Base-by-base conservation (phyloP, 2,113 vertebrate species). In the Lagopus leucura region DNA sequence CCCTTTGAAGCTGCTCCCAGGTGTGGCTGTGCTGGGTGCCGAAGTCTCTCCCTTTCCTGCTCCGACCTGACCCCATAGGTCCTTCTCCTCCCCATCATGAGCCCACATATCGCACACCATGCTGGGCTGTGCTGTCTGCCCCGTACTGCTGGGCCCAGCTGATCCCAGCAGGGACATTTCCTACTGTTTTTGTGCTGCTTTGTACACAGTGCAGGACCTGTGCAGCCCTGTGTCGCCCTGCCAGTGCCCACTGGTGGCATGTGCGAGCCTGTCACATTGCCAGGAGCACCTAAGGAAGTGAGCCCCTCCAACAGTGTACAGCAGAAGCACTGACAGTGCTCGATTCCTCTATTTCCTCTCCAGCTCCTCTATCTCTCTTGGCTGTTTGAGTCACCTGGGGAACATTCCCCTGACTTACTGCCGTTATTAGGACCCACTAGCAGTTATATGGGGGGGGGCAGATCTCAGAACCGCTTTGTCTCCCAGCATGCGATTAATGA, bases 21-120 rank as follows among this genome's bases (percentile, higher is more conserved):
- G 70, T 0, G 0, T 1, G 6, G 25, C 28, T 6, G 18, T 21
- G 60, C 60, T 7, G 4, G 34, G 17, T 36, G 12, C 34, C 1
- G 2, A 2, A 0, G 7, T 34, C 30, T 74, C 47, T 58, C 67
- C 34, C 34, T 70, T 86, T 36, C 48, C 24, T 54, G 14, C 32
- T 18, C n/a, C n/a, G 8, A 32, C 2, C 2, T 2, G 1, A 0
- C 8, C 11, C 81, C 2, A 1, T 13, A 50, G 7, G 21, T 28
- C 52, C 7, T 1, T 1, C 58, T 48, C 27, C 13, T 64, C 76
- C 48, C 55, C 55, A 32, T 57, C 30, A 16, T 43, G 42, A 43
- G 42, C 42, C 42, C 42, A 6, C 42, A 43, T 15, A 43, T 43
- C 42, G 15, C 42, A 43, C 42, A 43, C 42, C 42, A 16, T 43